A percentile compares a stretch with the other conserved stretches of the same genome.
These are phyloP conservation scores for Zoanthus sociatus DNA, from an alignment of 92 coral and sea anemone genomes.

Conservation along the genomic window DNA sequence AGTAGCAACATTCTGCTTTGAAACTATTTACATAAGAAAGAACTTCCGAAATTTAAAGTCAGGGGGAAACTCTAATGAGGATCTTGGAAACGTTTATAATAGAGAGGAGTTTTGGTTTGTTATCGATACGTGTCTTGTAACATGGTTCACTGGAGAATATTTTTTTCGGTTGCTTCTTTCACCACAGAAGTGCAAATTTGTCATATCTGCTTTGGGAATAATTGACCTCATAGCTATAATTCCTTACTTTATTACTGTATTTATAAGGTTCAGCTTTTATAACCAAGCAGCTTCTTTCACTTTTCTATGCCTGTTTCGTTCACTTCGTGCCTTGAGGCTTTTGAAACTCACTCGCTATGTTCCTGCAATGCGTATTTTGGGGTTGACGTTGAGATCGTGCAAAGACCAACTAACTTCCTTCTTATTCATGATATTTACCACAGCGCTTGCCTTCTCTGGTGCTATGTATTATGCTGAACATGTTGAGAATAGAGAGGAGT, in stretches of 20 bases:
- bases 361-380: conserved; percentile 89
- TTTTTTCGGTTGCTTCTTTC: conserved; percentile 73
- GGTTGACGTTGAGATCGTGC: conserved; percentile 84
- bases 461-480: conserved; percentile 77
- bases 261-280: conserved; percentile 47
- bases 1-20: conserved; percentile 80
- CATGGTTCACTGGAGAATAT: conserved; percentile 88
- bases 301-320: conserved; percentile 81
- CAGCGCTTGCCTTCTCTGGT: conserved; percentile 82
- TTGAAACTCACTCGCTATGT: conserved; percentile 92
- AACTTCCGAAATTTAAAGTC: conserved; percentile 17
- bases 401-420: conserved; percentile 82
- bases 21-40: conserved; percentile 65
- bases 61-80: neutral
- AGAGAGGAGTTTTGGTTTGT: conserved; percentile 80
- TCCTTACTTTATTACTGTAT: conserved; percentile 80
- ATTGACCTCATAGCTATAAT: conserved; percentile 88
- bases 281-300: conserved; percentile 78
- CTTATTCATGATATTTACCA: conserved; percentile 64
- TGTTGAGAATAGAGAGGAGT: conserved; percentile 67
- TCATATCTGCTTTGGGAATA: conserved; percentile 75
- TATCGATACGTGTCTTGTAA: conserved; percentile 82
- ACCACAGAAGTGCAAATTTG: conserved; percentile 70
- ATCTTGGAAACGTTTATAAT: conserved; percentile 8
- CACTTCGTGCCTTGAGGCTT: conserved; percentile 79